A percentile compares a stretch with the other conserved stretches of the same genome.
These are phyloP conservation scores for Trisateles emortualis DNA, from an alignment of 2,888 invertebrate genomes.

Conservation along the genomic window DNA sequence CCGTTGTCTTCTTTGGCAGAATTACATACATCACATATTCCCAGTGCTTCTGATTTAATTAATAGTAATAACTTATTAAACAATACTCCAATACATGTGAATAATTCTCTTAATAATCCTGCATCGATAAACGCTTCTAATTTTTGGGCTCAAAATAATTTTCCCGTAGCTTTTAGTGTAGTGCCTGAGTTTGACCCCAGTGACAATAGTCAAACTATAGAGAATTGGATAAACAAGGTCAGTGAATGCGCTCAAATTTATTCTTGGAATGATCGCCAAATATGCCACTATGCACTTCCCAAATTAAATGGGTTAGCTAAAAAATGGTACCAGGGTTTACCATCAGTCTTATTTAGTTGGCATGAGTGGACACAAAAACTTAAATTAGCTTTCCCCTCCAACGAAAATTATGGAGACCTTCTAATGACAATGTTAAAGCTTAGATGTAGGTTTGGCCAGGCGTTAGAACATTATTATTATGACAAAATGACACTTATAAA, in stretches of 20 bases:
- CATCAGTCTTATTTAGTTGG: conserved; percentile 39
- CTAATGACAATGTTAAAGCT: not conserved
- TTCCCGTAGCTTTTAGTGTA: conserved; percentile 13
- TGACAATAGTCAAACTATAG: conserved; percentile 29
- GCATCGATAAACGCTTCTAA: too few species aligned
- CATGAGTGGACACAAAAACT: conserved; percentile 37
- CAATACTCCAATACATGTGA: not conserved
- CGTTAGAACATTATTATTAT: not conserved
- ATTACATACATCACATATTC: too few species aligned
- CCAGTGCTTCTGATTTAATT: too few species aligned
- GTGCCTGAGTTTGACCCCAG: conserved; percentile 37
- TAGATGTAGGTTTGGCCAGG: not conserved
- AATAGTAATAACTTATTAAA: too few species aligned
- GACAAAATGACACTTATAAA: conserved; percentile 4
- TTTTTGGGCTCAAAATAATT: conserved; percentile 2
- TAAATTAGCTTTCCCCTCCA: conserved; percentile 36
- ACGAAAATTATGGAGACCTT: conserved; percentile 18
- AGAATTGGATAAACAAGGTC: too few species aligned
- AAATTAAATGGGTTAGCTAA: conserved; percentile 37
- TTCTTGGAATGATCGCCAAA: conserved; percentile 35
- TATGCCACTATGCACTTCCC: conserved; percentile 33
- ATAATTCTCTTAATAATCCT: not conserved
- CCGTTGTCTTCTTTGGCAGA: too few species aligned
- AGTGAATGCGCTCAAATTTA: too few species aligned
- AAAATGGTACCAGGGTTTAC: conserved; percentile 40